These are phyloP conservation scores for Acanthosepion pharaonis DNA, from an alignment of 2,888 invertebrate species.

Conservation along the genomic window DNA sequence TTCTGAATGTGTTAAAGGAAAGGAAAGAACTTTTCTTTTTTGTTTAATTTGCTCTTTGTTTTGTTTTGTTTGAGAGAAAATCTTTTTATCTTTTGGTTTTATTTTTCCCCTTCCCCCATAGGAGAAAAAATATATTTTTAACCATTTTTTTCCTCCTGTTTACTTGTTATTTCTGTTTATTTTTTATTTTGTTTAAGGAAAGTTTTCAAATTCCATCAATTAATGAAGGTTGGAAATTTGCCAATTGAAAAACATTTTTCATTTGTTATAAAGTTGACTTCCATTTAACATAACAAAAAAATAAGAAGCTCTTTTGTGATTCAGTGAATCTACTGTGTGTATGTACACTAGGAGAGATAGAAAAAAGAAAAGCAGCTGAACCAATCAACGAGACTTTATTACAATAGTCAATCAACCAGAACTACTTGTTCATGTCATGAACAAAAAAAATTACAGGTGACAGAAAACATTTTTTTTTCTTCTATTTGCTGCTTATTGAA, in stretches of 20 bases:
- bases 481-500: background rate
- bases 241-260: background rate
- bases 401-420: background rate
- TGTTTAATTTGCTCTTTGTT: too few relatives aligned
- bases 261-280: background rate
- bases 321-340: too few relatives aligned
- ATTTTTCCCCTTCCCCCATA: too few relatives aligned
- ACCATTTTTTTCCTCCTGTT: background rate
- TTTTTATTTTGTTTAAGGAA: background rate
- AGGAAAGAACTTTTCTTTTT: background rate
- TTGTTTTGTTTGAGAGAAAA: too few relatives aligned
- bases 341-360: background rate
- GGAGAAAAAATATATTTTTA: background rate
- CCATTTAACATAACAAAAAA: background rate
- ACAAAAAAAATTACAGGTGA: background rate
- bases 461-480: background rate
- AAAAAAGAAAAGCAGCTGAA: background rate
- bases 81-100: too few relatives aligned
- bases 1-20: background rate
- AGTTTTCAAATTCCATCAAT: background rate
- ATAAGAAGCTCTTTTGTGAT: background rate
- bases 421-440: background rate
- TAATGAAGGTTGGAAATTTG: background rate
- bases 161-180: too few relatives aligned
- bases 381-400: background rate